Base-by-base conservation (phyloP, 2,888 invertebrate species). In the Drosophila neotestacea region DNA sequence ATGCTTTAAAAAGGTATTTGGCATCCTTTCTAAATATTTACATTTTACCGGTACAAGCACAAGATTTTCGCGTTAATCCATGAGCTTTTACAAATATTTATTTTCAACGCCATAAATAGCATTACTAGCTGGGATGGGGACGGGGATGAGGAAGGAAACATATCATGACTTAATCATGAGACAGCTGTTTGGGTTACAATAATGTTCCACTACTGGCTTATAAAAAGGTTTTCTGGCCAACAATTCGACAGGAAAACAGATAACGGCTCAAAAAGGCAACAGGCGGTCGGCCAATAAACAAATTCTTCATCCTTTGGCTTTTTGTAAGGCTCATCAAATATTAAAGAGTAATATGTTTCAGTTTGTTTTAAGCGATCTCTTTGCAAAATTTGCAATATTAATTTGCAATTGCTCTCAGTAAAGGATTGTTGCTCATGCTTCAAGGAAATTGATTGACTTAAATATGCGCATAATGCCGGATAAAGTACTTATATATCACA, bases 131-230 rank as follows among this genome's bases (percentile, higher is more conserved):
- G 10, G 1, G 10, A 16, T 0, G 28, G 27, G 38, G 2, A 22
- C 22, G 22, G 22, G 3, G 22, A 22, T 4, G 34, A 13, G 6
- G 13, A 50, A 27, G 16, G 11, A 38, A 39, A 39, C 34, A 34
- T 58, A 62, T 71, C 59, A 72, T 88, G 81, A 77, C 66, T 84
- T 77, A 77, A 81, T 84, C 69, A 88, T 86, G 64, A 85, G 76
- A 55, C 55, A 73, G 56, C 71, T 73, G 77, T 36, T 54, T 11
- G 47, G 34, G 60, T 28, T 61, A 38, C 58, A 46, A 48, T n/a
- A 63, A 55, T 38, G 41, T 7, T 6, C 56, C 44, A 58, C 28
- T 30, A 38, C 58, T 1, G 56, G 7, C 50, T 16, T 56, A 13
- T 1, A 65, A 65, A 36, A 72, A 38, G 50, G 58, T 38, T 27